Base-by-base conservation (phyloP, 2,797 vertebrate genomes). In the Fratercula arctica region DNA sequence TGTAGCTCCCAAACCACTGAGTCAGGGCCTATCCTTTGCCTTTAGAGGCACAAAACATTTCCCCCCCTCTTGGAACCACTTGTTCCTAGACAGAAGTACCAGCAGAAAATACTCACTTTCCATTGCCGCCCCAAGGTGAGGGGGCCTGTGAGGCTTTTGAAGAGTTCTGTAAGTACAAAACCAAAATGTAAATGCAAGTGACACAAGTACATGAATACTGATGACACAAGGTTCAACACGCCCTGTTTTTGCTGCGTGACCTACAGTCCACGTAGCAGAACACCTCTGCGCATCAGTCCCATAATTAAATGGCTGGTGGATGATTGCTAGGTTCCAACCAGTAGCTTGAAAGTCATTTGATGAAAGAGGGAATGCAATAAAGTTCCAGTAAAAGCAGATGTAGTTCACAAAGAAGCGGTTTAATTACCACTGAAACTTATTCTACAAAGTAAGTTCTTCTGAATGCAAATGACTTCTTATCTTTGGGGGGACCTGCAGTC, bases 61-160 rank as follows among this genome's bases (percentile, higher is more conserved):
- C 28, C 48, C 37, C 48, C 50, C 45, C 51, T 31, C 81, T 88
- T 85, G 59, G 59, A 94, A 92, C 85, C 31, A 77, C 48, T 94
- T 54, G 90, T 72, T 97, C 94, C 95, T 87, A 89, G 59, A 97
- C 33, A 97, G 92, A 96, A 96, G 28, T 53, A 95, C 95, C 73
- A 82, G 56, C 74, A 54, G 73, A 80, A 96, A 92, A 97, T 97
- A 99, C 99, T 99, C 98, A 99, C 99, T 99, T 99, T 98, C 98
- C 99, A 96, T 99, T 99, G 97, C 98, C 98, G 93, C 99, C 99
- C 99, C 99, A 99, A 67, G 99, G 99, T 96, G 99, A 99, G 53
- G 99, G 99, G 76, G 98, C 99, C 98, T 99, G 99, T 86, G 99
- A 98, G 95, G 98, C 98, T 98, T 99, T 99, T 79, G 99, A 99